These are phyloP conservation scores for mouse (Mus musculus) DNA, from an alignment of 2,113 vertebrate species.

Conservation along the genomic window DNA sequence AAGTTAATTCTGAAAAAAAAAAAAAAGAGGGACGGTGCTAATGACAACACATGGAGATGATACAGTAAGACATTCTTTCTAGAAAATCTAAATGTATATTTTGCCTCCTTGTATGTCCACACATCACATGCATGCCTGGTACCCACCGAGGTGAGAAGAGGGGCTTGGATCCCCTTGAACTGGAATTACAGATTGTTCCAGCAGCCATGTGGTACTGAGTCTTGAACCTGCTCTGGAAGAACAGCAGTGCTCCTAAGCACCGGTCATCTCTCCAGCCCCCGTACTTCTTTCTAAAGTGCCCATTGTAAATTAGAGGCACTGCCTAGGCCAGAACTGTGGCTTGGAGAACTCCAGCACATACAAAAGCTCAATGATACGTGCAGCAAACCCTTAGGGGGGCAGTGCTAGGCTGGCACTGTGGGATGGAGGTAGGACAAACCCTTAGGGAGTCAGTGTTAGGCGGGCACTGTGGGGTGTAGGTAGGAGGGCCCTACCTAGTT, in stretches of 20 bases:
- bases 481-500: neutral
- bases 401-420: rapidly evolving
- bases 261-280: neutral
- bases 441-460: neutral
- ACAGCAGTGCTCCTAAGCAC: neutral
- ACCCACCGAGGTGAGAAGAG: neutral
- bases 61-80: neutral
- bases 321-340: neutral
- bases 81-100: neutral
- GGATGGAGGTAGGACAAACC: no score
- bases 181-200: neutral
- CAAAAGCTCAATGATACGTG: rapidly evolving
- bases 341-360: neutral
- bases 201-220: no score
- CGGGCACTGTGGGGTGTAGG: neutral
- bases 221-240: neutral
- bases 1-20: neutral
- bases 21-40: neutral
- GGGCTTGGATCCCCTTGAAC: neutral
- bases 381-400: neutral
- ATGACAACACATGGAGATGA: neutral
- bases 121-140: no score
- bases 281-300: neutral
- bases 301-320: neutral
- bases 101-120: neutral